phyloP scores from a whole-genome alignment of 2,888 invertebrate species.

The Xanthostigma xanthostigma region DNA sequence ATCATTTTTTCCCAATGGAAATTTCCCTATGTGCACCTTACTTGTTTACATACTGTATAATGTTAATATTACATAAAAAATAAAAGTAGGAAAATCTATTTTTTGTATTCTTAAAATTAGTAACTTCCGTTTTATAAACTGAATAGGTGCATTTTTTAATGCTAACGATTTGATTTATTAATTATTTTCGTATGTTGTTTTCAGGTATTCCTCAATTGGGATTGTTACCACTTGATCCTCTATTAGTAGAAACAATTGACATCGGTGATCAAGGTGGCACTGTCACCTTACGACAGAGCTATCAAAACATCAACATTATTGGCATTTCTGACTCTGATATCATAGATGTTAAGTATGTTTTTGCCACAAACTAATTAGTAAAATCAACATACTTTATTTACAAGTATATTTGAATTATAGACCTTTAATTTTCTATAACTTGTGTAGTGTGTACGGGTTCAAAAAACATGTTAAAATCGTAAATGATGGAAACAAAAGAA shows the following conservation, averaged over 20 bases:
- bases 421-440: no score
- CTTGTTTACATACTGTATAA: no score
- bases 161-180: not conserved
- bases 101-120: not conserved
- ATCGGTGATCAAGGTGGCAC: constrained; percentile 38
- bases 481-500: no score
- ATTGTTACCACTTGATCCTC: constrained; percentile 27
- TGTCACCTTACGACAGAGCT: constrained; percentile 48
- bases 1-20: no score
- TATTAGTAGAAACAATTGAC: constrained; percentile 24
- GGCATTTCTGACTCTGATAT: constrained; percentile 46
- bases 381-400: no score
- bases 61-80: no score
- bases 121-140: not conserved
- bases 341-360: constrained; percentile 37
- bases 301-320: constrained; percentile 47
- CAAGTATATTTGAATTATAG: no score
- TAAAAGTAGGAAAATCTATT: no score
- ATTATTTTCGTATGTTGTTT: constrained; percentile 2
- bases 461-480: no score
- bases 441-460: no score
- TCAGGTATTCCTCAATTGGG: constrained; percentile 25
- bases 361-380: not conserved
- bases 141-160: not conserved
- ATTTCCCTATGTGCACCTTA: no score